Evolutionary conservation across 2,797 vertebrate genomes (phyloP).

Genomic region (Echiichthys vipera): DNA sequence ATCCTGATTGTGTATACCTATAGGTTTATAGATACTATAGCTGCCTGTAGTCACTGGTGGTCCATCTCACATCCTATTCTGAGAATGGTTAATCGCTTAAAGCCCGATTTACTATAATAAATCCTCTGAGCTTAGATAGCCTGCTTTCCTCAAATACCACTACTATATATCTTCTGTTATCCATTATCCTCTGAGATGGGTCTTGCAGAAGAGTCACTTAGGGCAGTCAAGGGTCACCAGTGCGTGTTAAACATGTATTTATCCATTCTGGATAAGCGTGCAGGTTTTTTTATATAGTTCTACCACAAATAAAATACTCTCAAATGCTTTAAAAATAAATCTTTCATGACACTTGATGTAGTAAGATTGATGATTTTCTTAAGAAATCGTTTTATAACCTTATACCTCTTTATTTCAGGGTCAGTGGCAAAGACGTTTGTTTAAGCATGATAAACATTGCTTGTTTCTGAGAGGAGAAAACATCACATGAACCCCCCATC

Average conservation of each 20-base stretch:
- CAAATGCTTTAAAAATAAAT: not conserved
- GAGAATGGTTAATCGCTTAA: conserved; percentile 62
- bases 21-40: not conserved
- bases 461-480: not conserved
- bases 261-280: not conserved
- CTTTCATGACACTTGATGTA: too few relatives aligned
- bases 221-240: conserved; percentile 13
- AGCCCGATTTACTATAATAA: conserved; percentile 70
- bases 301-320: not conserved
- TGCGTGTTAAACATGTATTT: conserved; percentile 27
- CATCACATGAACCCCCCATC: not conserved
- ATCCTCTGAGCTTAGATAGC: conserved; percentile 59
- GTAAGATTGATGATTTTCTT: not conserved
- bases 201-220: not conserved
- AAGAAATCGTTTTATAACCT: not conserved
- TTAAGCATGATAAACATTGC: not conserved
- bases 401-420: not conserved
- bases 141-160: conserved; percentile 29
- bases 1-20: not conserved
- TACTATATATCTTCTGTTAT: not conserved
- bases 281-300: not conserved
- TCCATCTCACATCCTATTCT: conserved; percentile 52
- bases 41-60: not conserved
- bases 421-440: not conserved
- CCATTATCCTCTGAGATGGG: conserved; percentile 15